Evolutionary conservation across 2,888 invertebrate species (phyloP), one percentile per base, ranked within the genome.

Genomic region (Brenthis ino): DNA sequence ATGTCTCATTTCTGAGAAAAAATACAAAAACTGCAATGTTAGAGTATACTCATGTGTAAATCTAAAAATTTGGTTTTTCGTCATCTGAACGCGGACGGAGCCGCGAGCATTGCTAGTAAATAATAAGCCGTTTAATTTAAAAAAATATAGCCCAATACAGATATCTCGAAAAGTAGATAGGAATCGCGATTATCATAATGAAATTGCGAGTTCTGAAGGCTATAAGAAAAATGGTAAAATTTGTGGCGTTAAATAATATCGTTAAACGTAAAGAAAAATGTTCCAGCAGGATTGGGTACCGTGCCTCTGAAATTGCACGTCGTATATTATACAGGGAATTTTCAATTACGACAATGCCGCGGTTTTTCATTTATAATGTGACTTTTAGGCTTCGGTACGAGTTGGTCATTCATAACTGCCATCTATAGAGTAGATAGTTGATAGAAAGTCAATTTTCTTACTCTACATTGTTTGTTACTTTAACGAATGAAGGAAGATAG

Each of bases 311-410:
- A 92, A 93, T 92, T 92, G 92, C 89, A 85, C 87, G 88, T 85
- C 92, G 89, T 92, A 92, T 91, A 91, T 93, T 91, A 91, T 86
- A 86, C 88, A 84, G 88, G 86, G 91, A 93, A 91, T 93, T 93
- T 93, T 93, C 93, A 93, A 93, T 92, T 93, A 93, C 90, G 82
- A 84, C 89, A 90, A 91, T 90, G 89, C 88, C 78, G 91, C 88
- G 93, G 91, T 92, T 92, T 92, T 91, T 92, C 91, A 92, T 89
- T 90, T 86, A 86, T 90, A 91, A 92, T 91, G 90, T 88, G 90
- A 92, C 91, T 91, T 89, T 90, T 88, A 85, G 89, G 87, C 86
- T 85, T 80, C 82, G 87, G 82, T 87, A 84, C 85, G 84, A 82
- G 83, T 80, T 80, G 85, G 85, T 84, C 87, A 87, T 88, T 88